Percentiles rank a stretch among this genome's conserved stretches.
phyloP scores from a whole-genome alignment of 2,113 vertebrate genomes.

The Lampris megalopsis region DNA sequence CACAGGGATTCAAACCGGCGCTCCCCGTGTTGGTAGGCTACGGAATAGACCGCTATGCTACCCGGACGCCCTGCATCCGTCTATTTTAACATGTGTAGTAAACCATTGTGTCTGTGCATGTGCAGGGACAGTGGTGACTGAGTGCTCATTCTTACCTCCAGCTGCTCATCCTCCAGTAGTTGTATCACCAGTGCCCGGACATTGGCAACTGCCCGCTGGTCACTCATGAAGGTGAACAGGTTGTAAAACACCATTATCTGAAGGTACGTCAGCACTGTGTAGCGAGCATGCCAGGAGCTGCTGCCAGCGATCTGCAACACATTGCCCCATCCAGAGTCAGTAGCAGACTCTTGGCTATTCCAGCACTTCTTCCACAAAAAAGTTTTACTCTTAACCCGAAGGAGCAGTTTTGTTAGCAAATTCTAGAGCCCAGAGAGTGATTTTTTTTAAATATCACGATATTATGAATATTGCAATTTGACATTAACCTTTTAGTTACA shows the following conservation, averaged over 20 bases:
- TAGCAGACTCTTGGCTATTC: constrained; percentile 8
- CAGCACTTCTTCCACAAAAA: neutral
- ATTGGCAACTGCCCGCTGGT: constrained; percentile 85
- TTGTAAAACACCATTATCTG: constrained; percentile 99
- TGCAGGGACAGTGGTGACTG: neutral
- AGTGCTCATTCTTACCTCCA: constrained; percentile 86
- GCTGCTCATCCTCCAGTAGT: constrained; percentile 94
- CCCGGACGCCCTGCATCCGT: too few species aligned
- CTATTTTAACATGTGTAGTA: neutral
- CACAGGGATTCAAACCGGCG: too few species aligned
- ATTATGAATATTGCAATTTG: too few species aligned
- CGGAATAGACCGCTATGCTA: too few species aligned
- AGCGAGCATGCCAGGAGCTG: constrained; percentile 96
- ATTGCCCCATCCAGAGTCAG: constrained; percentile 41
- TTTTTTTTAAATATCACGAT: too few species aligned
- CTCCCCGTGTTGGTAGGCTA: too few species aligned
- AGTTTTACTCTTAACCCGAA: neutral
- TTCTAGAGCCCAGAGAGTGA: too few species aligned
- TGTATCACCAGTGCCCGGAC: constrained; percentile 88
- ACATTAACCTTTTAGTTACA: too few species aligned
- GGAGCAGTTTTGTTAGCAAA: too few species aligned
- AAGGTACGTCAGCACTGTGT: constrained; percentile 96
- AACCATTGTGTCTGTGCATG: neutral
- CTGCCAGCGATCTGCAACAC: constrained; percentile 89
- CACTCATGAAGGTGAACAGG: constrained; percentile 95